These are phyloP conservation scores for Eupithecia subfuscata DNA, from an alignment of 2,888 invertebrate species.

Conservation along the genomic window DNA sequence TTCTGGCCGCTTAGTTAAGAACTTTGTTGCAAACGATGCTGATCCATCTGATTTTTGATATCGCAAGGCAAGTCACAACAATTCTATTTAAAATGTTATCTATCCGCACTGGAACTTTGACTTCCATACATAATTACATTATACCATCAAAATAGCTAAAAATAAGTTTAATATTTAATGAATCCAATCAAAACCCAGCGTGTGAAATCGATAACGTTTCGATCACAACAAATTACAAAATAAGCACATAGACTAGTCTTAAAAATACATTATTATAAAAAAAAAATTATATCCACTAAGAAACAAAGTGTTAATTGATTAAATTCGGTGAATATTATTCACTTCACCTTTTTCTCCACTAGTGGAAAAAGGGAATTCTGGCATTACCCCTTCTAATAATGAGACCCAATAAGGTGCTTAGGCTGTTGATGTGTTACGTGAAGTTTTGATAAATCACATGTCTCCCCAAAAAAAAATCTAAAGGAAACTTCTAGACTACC, in stretches of 20 bases:
- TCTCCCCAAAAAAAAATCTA: not conserved
- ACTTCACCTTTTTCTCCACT: no score
- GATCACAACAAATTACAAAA: no score
- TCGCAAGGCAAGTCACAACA: not conserved
- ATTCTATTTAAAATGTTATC: not conserved
- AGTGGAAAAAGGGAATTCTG: no score
- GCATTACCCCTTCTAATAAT: no score
- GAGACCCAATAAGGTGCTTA: not conserved
- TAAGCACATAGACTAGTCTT: no score
- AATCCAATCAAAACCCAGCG: no score
- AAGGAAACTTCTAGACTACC: not conserved
- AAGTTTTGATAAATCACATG: not conserved
- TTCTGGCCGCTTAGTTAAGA: conserved; percentile 39
- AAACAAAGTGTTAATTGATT: no score
- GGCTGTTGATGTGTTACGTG: not conserved
- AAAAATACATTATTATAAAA: no score
- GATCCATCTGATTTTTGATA: not conserved
- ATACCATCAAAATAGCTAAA: not conserved
- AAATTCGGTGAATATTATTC: no score
- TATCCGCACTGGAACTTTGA: not conserved
- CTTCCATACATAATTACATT: not conserved
- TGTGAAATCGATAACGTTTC: no score
- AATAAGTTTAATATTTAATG: no score
- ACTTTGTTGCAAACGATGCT: conserved; percentile 32
- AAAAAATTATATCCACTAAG: no score